phyloP scores from a whole-genome alignment of 2,888 invertebrate species.

The Trissolcus brochymenae region DNA sequence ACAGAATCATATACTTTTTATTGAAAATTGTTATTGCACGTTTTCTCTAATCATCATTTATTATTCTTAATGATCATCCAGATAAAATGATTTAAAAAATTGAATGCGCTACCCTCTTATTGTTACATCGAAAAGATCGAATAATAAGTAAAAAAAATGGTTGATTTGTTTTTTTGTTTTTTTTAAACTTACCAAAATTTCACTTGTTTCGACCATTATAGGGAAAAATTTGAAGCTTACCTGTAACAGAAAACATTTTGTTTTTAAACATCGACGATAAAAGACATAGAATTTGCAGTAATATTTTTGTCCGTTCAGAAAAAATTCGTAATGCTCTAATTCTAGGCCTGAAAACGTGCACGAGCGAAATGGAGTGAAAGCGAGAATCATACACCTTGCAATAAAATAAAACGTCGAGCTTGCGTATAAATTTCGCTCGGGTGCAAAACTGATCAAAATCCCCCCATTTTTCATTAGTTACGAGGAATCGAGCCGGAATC shows the following conservation, averaged over 20 bases:
- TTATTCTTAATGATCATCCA: slow-evolving; percentile 30
- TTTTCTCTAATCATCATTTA: slow-evolving; percentile 45
- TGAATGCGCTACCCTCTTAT: too few species aligned
- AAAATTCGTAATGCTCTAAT: not conserved
- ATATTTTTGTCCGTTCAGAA: too few species aligned
- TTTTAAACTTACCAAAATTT: not conserved
- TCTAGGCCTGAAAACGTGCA: too few species aligned
- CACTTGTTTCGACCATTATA: too few species aligned
- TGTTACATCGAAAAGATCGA: too few species aligned
- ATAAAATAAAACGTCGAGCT: slow-evolving; percentile 19
- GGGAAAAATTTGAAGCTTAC: not conserved
- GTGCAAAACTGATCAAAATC: slow-evolving; percentile 30
- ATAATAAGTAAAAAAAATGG: not conserved
- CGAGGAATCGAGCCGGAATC: slow-evolving; percentile 40
- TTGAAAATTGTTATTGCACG: slow-evolving; percentile 22
- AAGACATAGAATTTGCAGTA: not conserved
- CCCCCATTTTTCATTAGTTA: slow-evolving; percentile 51
- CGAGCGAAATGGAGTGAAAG: too few species aligned
- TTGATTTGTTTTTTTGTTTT: too few species aligned
- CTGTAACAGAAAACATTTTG: not conserved
- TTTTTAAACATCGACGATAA: too few species aligned
- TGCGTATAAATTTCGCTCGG: slow-evolving; percentile 30
- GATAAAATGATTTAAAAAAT: slow-evolving; percentile 8
- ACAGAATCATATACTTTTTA: slow-evolving; percentile 35
- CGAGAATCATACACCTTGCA: slow-evolving; percentile 1